Conservation (phyloP, 37 sponge, comb jelly and placozoan species). For the Eunapius fragilis region DNA sequence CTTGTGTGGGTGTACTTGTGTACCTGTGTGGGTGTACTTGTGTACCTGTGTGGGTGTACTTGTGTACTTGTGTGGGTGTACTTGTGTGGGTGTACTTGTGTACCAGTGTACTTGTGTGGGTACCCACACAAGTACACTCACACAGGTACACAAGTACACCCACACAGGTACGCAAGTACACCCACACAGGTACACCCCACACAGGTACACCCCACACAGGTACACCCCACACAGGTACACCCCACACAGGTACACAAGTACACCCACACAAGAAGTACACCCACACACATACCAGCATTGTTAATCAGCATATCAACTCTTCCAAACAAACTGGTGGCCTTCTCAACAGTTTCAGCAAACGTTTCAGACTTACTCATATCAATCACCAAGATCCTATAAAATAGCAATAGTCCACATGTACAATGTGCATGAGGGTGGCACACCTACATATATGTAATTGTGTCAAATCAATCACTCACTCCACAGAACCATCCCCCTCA, state of each 20-base stretch:
- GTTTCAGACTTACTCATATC: slow-evolving; percentile 42
- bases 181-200: no score
- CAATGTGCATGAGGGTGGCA: background rate
- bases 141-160: background rate
- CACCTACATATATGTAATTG: no score
- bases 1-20: no score
- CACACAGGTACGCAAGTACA: background rate
- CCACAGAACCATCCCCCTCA: no score
- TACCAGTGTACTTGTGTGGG: no score
- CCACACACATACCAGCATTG: slow-evolving; percentile 49
- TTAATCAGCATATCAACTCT: slow-evolving; percentile 59
- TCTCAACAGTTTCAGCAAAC: background rate
- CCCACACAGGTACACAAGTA: background rate
- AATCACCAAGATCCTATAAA: slow-evolving; percentile 27
- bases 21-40: no score
- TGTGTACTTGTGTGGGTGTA: no score
- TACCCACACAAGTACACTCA: no score
- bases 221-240: no score
- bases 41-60: no score
- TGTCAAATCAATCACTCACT: no score
- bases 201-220: background rate
- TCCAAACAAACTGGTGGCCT: slow-evolving; percentile 53
- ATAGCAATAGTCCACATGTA: background rate
- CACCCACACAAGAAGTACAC: background rate
- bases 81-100: no score